These are phyloP conservation scores for Cuniculus paca DNA, from an alignment of 2,797 vertebrate species.

Conservation along the genomic window DNA sequence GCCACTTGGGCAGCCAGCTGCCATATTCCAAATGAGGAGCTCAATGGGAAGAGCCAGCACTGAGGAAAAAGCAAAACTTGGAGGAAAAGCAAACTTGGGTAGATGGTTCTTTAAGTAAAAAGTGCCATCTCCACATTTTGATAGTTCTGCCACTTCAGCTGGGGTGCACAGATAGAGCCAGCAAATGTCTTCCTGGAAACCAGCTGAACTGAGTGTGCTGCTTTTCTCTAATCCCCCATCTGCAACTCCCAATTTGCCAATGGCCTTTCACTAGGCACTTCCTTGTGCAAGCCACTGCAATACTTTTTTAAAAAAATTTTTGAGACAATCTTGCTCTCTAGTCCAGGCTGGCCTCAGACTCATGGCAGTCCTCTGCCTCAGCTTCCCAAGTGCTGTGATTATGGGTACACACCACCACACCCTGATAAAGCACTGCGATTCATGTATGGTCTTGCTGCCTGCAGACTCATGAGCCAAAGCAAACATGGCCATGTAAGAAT, in stretches of 20 bases:
- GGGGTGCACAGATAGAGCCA: not conserved
- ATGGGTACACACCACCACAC: not conserved
- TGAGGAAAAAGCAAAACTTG: too few species aligned
- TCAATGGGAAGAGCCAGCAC: slow-evolving; percentile 21
- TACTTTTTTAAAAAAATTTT: not conserved
- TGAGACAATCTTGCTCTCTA: not conserved
- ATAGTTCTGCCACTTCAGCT: not conserved
- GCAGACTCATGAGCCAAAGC: not conserved
- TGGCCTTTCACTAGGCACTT: not conserved
- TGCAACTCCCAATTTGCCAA: not conserved
- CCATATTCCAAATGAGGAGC: not conserved
- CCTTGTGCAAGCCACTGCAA: not conserved
- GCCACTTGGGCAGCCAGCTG: not conserved
- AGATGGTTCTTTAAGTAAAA: slow-evolving; percentile 8
- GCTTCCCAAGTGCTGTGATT: not conserved
- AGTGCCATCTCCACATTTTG: not conserved
- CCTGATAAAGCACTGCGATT: not conserved
- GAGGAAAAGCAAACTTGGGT: not conserved
- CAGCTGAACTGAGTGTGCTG: not conserved
- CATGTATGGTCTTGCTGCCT: not conserved
- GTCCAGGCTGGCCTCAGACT: not conserved
- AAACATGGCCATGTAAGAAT: slow-evolving; percentile 10
- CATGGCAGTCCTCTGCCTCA: not conserved
- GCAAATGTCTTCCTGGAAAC: not conserved
- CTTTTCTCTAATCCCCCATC: not conserved